These are phyloP conservation scores for Chascanopsetta lugubris DNA, from an alignment of 2,113 vertebrate genomes.

Conservation along the genomic window DNA sequence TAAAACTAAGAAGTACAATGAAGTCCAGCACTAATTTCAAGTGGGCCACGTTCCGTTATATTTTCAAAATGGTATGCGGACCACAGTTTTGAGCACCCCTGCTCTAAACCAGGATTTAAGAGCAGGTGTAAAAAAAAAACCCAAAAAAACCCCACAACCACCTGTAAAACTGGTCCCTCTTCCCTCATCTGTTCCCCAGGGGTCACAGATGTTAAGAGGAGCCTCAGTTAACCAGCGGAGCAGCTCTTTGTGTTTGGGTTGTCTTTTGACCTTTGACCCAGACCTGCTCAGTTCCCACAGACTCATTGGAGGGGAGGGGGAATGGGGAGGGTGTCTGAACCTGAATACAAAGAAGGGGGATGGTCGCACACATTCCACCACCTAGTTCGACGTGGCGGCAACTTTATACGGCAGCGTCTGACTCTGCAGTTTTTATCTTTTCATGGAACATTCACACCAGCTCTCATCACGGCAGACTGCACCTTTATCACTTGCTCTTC, in stretches of 20 bases:
- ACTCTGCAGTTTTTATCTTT: too few species aligned
- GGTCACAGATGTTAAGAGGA: neutral
- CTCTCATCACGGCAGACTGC: too few species aligned
- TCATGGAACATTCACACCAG: too few species aligned
- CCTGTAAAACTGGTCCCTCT: neutral
- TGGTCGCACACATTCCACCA: conserved; percentile 31
- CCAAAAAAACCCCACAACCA: neutral
- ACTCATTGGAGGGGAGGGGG: neutral
- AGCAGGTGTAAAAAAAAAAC: neutral
- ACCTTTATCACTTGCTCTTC: too few species aligned
- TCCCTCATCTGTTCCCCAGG: neutral
- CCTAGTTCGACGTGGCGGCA: conserved; percentile 12
- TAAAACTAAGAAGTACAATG: too few species aligned
- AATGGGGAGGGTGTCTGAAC: conserved; percentile 9
- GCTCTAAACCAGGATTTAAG: too few species aligned
- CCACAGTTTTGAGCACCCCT: too few species aligned
- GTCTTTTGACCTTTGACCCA: conserved; percentile 35
- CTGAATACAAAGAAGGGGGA: conserved; percentile 11
- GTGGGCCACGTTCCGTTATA: too few species aligned
- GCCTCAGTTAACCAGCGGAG: neutral
- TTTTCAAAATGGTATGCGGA: too few species aligned
- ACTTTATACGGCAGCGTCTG: conserved; percentile 1
- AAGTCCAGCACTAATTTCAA: too few species aligned
- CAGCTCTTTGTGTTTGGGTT: neutral
- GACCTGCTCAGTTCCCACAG: conserved; percentile 21